phyloP scores from a whole-genome alignment of 2,113 vertebrate species.

The Genyomyrus donnyi region DNA sequence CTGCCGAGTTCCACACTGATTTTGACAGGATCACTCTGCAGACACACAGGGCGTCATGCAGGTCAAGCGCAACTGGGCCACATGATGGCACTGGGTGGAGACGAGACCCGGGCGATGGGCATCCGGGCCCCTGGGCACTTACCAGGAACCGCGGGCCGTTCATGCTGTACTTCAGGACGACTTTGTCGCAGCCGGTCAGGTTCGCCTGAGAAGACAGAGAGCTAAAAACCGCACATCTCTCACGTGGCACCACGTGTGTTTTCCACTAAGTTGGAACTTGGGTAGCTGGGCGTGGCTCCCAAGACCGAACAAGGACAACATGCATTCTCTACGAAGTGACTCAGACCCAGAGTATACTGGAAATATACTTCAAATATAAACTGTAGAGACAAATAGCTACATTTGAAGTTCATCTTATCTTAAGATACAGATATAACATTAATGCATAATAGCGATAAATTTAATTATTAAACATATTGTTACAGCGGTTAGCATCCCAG shows the following conservation, averaged over 20 bases:
- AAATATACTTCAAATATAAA: not conserved
- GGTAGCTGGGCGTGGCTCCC: not conserved
- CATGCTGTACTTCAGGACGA: conserved; percentile 69
- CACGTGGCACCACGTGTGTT: not conserved
- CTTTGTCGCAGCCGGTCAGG: conserved; percentile 80
- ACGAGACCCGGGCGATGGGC: not conserved
- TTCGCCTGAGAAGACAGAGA: conserved; percentile 59
- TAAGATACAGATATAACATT: not conserved
- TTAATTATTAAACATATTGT: not conserved
- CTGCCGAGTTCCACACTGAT: not conserved
- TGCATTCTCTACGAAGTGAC: not conserved
- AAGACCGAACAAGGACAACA: not conserved
- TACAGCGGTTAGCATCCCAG: not conserved
- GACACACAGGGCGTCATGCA: not conserved
- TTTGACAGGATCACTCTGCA: not conserved
- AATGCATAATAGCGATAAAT: not conserved
- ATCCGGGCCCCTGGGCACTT: conserved; percentile 43
- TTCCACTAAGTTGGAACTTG: not conserved
- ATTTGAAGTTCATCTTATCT: not conserved
- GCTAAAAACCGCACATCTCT: not conserved
- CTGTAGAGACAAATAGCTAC: not conserved
- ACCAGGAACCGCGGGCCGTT: conserved; percentile 83
- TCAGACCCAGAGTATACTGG: not conserved
- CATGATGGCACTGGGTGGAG: not conserved
- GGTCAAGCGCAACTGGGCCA: not conserved